Base-by-base conservation (phyloP, 2,797 vertebrate genomes). In the Simalia tracyae region DNA sequence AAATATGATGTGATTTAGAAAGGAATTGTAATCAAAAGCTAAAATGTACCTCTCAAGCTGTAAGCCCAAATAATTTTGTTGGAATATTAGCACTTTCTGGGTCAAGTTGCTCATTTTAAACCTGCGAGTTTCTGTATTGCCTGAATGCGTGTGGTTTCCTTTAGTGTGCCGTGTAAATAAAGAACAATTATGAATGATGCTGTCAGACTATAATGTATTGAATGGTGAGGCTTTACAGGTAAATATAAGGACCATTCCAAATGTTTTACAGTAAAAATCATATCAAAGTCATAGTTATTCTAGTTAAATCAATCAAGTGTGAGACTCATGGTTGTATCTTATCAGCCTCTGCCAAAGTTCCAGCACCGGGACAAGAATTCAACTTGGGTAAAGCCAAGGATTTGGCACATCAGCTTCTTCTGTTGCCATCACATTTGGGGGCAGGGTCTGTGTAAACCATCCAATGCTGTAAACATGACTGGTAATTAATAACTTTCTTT, bases 11-110 rank as follows among this genome's bases (percentile, higher is more conserved):
- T 89, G 92, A 57, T 17, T 92, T 87, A 61, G 42, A 68, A 94
- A 95, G 59, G 95, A 86, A 95, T 66, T 94, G 64, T 90, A 94
- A 94, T 96, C 90, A 90, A 57, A 81, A 87, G 28, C 26, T 63
- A 36, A 87, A 28, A 68, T n/a, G 46, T 11, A 10, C 31, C 63
- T 31, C 7, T 81, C 90, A 46, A n/a, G 24, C 24, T 36, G 10
- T 56, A 26, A 56, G 15, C 46, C 17, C 31, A 76, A 89, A 56
- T 26, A 1, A 36, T 50, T 63, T 76, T 31, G 54, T 36, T 90
- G 42, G 19, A 76, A 28, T 50, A 31, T 57, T 89, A 66, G 22
- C 8, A 11, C 64, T 92, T 90, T n/a, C 9, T 76, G 46, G 28
- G 24, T 54, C 9, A 60, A 17, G 22, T 61, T 76, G 9, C 59